These are phyloP conservation scores for Spheniscus mendiculus DNA, from an alignment of 2,113 vertebrate species.

Conservation along the genomic window DNA sequence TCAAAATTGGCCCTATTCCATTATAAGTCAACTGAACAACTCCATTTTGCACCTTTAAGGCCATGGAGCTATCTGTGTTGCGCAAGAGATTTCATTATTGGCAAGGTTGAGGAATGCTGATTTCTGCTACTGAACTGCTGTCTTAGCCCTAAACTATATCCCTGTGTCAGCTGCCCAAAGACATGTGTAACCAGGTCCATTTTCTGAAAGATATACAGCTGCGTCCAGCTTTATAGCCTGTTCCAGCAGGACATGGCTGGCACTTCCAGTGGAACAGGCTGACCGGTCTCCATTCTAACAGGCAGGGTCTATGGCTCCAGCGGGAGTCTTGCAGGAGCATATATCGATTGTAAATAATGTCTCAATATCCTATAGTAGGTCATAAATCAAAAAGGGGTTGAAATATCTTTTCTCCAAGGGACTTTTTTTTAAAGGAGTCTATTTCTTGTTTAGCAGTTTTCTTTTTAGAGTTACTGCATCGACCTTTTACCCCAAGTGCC, in stretches of 20 bases:
- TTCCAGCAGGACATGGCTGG: conserved; percentile 43
- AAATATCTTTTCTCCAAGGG: conserved; percentile 61
- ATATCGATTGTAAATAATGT: conserved; percentile 74
- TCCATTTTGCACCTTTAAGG: conserved; percentile 52
- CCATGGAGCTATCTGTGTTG: background rate
- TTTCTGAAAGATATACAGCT: conserved; percentile 63
- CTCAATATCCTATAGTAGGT: conserved; percentile 71
- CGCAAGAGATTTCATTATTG: background rate
- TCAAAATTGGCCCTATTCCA: conserved; percentile 23
- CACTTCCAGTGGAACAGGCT: conserved; percentile 40
- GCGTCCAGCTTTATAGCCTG: conserved; percentile 32
- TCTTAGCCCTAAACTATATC: background rate
- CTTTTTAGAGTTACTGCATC: background rate
- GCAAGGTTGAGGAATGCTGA: background rate
- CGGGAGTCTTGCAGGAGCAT: conserved; percentile 57
- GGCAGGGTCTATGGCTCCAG: conserved; percentile 58
- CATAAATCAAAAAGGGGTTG: conserved; percentile 70
- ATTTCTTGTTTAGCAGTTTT: conserved; percentile 53
- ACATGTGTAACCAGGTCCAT: conserved; percentile 32
- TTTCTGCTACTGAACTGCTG: conserved; percentile 6
- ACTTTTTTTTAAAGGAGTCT: conserved; percentile 20
- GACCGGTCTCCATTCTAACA: conserved; percentile 37
- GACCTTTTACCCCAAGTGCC: background rate
- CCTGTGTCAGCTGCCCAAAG: conserved; percentile 43
- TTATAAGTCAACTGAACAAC: conserved; percentile 42